Evolutionary conservation across 2,888 invertebrate genomes (phyloP).

Genomic region (Creontiades dilutus): DNA sequence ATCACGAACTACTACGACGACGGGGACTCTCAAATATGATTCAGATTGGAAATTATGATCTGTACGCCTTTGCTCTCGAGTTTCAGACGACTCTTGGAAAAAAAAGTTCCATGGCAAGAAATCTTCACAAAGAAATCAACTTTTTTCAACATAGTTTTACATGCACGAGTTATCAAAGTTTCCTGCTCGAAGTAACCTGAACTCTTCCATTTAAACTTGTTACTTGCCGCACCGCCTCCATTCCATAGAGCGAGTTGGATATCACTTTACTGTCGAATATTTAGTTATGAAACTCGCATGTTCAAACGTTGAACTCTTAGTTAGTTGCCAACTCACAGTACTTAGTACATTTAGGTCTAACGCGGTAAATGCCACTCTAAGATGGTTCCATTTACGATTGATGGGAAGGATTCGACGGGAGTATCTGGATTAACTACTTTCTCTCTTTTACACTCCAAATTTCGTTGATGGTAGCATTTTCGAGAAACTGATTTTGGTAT

Average conservation of each 20-base stretch:
- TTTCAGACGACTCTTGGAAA: constrained; percentile 18
- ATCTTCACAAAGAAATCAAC: constrained; percentile 2
- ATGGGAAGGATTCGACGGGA: no score
- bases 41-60: constrained; percentile 50
- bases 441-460: no score
- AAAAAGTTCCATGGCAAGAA: background rate
- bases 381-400: no score
- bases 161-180: constrained; percentile 22
- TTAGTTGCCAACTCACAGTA: no score
- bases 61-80: background rate
- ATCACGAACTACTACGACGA: background rate
- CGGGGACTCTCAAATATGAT: constrained; percentile 32
- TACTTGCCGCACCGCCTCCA: background rate
- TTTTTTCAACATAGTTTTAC: background rate
- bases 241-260: background rate
- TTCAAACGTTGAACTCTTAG: background rate
- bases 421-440: no score
- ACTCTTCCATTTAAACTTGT: constrained; percentile 18
- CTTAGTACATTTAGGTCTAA: no score
- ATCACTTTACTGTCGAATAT: constrained; percentile 22
- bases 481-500: no score
- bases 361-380: no score
- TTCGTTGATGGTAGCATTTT: no score
- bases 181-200: constrained; percentile 17
- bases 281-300: constrained; percentile 10